These are phyloP conservation scores for Pheosia tremula DNA, from an alignment of 2,888 invertebrate genomes.

Conservation along the genomic window DNA sequence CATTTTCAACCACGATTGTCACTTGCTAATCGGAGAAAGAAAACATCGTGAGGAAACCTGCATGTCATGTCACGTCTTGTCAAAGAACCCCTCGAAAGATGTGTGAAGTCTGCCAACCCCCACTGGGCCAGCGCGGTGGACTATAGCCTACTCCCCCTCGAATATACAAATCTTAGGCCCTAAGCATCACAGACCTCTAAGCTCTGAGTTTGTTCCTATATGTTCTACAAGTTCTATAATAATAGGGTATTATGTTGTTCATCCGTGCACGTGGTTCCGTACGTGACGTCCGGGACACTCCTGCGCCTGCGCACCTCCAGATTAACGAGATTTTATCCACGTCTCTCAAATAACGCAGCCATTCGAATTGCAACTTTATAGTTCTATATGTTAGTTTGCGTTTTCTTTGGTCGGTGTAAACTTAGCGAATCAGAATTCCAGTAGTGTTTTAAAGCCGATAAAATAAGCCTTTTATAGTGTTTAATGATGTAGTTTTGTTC, in stretches of 20 bases:
- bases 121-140: no score
- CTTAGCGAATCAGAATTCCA: slow-evolving; percentile 32
- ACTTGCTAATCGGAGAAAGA: no score
- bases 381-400: neutral
- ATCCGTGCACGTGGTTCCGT: slow-evolving; percentile 30
- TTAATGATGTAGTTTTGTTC: slow-evolving; percentile 29
- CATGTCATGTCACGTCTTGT: no score
- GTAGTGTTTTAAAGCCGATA: slow-evolving; percentile 27
- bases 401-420: neutral
- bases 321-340: neutral
- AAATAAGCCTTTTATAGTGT: slow-evolving; percentile 25
- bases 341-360: neutral
- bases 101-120: no score
- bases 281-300: slow-evolving; percentile 34
- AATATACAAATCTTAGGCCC: no score
- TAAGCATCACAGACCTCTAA: neutral
- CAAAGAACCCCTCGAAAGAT: no score
- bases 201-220: neutral
- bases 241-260: slow-evolving; percentile 13
- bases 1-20: no score
- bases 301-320: slow-evolving; percentile 12
- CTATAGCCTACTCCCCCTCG: no score
- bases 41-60: no score
- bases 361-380: slow-evolving; percentile 10
- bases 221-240: neutral